These are phyloP conservation scores for Pteronotus mesoamericanus DNA, from an alignment of 2,797 vertebrate species.

Conservation along the genomic window DNA sequence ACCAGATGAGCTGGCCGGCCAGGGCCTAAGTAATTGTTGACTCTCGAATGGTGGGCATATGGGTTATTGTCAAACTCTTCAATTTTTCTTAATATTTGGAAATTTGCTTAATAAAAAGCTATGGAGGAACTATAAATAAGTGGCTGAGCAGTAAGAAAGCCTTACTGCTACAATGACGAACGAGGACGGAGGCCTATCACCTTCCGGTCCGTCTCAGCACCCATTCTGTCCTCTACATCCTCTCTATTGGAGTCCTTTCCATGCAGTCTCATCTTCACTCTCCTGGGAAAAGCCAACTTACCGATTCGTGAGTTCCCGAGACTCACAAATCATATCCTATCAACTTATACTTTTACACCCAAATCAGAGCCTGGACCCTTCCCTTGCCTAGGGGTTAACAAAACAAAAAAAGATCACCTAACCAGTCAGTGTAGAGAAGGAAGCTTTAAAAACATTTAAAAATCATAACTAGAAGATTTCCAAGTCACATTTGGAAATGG, in stretches of 20 bases:
- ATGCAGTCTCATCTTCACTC: neutral
- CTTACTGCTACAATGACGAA: neutral
- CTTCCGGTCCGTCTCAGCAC: neutral
- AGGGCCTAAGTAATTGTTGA: neutral
- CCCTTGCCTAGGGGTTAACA: neutral
- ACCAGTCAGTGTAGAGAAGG: neutral
- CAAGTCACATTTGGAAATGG: slow-evolving; percentile 18
- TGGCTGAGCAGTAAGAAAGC: neutral
- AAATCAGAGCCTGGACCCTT: neutral
- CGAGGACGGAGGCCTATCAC: neutral
- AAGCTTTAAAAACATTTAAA: neutral
- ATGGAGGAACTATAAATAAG: neutral
- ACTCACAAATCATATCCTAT: neutral
- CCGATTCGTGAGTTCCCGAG: neutral
- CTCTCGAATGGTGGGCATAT: neutral
- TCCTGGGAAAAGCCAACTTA: neutral
- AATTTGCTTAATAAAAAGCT: slow-evolving; percentile 7
- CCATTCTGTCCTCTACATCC: neutral
- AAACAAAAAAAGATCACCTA: neutral
- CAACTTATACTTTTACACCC: neutral
- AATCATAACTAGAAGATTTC: neutral
- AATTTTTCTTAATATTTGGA: neutral
- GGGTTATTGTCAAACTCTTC: neutral
- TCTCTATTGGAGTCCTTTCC: neutral
- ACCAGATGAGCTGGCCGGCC: no score